Conservation (phyloP, 2,113 vertebrate species). For the Noturus placidus region DNA sequence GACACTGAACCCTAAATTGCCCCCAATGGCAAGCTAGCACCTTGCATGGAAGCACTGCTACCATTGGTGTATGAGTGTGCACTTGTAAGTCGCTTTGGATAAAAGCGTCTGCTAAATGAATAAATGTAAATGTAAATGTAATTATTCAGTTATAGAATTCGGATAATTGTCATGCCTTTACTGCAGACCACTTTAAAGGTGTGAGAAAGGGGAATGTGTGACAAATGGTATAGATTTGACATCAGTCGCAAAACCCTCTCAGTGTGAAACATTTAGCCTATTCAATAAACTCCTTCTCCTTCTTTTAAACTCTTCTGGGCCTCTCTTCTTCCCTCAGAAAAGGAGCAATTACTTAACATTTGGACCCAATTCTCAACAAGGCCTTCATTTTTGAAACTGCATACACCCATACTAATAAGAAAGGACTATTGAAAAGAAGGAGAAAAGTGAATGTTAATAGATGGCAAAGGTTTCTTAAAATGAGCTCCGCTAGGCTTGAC, state of each 20-base stretch:
- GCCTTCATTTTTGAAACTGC: slow-evolving; percentile 42
- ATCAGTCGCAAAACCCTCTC: background rate
- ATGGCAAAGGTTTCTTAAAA: slow-evolving; percentile 42
- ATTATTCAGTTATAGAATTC: slow-evolving; percentile 35
- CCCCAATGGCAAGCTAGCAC: no score
- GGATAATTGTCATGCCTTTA: slow-evolving; percentile 1
- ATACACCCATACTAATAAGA: slow-evolving; percentile 27
- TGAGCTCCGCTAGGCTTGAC: slow-evolving; percentile 39
- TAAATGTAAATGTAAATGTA: no score
- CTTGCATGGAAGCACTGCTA: no score
- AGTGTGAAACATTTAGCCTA: background rate
- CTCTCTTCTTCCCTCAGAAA: slow-evolving; percentile 21
- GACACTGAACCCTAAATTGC: no score
- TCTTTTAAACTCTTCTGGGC: background rate
- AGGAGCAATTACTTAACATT: slow-evolving; percentile 48
- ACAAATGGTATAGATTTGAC: slow-evolving; percentile 9
- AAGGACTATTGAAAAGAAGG: slow-evolving; percentile 55
- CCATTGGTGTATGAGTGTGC: no score
- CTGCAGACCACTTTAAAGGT: background rate
- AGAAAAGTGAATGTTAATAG: slow-evolving; percentile 47
- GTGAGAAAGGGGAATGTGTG: background rate
- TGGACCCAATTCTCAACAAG: slow-evolving; percentile 39
- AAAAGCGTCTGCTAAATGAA: no score
- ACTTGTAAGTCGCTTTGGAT: no score
- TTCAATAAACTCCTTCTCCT: background rate